Percentiles rank a stretch among this genome's conserved stretches.
Evolutionary conservation across 2,797 vertebrate genomes (phyloP).

Genomic region (Micromesistius poutassou): DNA sequence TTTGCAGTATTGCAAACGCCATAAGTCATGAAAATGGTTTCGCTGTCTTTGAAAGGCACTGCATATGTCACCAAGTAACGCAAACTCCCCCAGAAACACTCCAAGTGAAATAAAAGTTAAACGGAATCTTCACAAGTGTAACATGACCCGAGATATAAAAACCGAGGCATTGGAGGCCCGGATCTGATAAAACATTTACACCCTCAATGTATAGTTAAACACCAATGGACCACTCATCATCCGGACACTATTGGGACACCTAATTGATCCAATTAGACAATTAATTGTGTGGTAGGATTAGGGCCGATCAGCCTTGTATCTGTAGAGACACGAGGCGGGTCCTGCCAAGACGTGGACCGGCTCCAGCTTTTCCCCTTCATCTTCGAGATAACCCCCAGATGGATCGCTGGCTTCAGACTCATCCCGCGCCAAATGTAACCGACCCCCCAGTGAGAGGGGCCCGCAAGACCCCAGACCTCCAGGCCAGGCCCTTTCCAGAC

Average conservation of each 20-base stretch:
- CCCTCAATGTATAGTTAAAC: constrained; percentile 26
- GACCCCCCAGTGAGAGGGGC: constrained; percentile 53
- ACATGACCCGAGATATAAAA: constrained; percentile 31
- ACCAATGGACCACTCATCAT: constrained; percentile 40
- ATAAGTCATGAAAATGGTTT: constrained; percentile 78
- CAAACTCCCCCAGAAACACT: constrained; percentile 41
- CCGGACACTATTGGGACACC: constrained; percentile 57
- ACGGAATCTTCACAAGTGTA: constrained; percentile 15
- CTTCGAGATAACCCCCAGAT: constrained; percentile 66
- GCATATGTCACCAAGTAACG: constrained; percentile 54
- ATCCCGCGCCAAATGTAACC: constrained; percentile 62
- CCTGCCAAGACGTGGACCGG: constrained; percentile 67
- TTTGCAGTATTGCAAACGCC: constrained; percentile 74
- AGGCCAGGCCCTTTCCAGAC: constrained; percentile 11
- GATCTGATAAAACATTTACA: not conserved
- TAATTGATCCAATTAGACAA: constrained; percentile 74
- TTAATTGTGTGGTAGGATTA: constrained; percentile 70
- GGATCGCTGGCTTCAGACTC: constrained; percentile 63
- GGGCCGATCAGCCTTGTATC: constrained; percentile 49
- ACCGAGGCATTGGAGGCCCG: not conserved
- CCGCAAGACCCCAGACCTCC: constrained; percentile 36
- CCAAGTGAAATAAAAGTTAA: constrained; percentile 39
- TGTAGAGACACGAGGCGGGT: constrained; percentile 36
- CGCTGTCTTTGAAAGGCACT: constrained; percentile 71
- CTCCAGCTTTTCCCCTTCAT: constrained; percentile 64